phyloP scores from a whole-genome alignment of 2,113 vertebrate genomes.

The Rafetus swinhoei region DNA sequence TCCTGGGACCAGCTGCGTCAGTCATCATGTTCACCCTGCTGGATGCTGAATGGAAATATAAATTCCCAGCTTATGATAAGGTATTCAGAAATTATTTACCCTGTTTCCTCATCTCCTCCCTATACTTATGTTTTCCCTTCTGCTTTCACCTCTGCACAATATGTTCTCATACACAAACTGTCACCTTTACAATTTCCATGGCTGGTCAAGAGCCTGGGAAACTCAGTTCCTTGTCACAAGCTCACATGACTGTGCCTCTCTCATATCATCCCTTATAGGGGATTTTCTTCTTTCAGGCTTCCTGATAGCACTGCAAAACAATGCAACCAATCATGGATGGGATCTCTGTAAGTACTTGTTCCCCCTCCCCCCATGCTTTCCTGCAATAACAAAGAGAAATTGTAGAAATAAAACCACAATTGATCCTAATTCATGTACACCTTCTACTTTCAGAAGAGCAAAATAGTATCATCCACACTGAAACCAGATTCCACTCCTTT shows the following conservation, averaged over 20 bases:
- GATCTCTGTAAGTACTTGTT: background rate
- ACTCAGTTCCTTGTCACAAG: background rate
- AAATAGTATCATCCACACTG: background rate
- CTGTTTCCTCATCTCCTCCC: background rate
- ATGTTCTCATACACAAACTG: background rate
- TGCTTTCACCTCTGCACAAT: background rate
- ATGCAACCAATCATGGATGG: constrained; percentile 1
- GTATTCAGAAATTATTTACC: background rate
- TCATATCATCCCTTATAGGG: background rate
- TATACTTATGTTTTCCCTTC: background rate
- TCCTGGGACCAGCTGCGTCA: background rate
- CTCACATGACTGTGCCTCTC: background rate
- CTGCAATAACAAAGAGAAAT: background rate
- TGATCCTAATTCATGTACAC: background rate
- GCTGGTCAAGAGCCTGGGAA: background rate
- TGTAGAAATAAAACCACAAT: background rate
- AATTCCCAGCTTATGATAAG: background rate
- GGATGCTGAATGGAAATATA: background rate
- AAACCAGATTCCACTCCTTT: background rate
- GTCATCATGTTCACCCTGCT: background rate
- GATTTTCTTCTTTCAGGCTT: background rate
- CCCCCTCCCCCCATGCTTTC: background rate
- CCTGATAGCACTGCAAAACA: background rate
- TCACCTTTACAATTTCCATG: background rate
- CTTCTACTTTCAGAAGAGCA: background rate